Percentiles rank a stretch among this genome's conserved stretches.
Evolutionary conservation across 2,888 invertebrate genomes (phyloP).

Genomic region (Ophion slaviceki): DNA sequence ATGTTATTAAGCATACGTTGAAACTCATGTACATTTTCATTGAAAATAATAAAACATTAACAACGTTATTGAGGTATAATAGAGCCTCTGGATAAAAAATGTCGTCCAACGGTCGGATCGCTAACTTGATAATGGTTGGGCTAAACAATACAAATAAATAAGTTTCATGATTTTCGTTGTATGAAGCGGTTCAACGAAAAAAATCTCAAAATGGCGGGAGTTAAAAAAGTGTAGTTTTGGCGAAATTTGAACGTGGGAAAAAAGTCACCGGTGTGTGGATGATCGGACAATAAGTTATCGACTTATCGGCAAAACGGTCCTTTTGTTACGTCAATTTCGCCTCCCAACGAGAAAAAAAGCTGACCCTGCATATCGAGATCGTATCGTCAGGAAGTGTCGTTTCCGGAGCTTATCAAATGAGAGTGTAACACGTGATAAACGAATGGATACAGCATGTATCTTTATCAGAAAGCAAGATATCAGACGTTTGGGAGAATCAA

Average conservation of each 20-base stretch:
- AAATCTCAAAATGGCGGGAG: too few relatives aligned
- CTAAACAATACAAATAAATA: too few relatives aligned
- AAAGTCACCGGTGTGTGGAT: background rate
- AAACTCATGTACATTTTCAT: too few relatives aligned
- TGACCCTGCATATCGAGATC: background rate
- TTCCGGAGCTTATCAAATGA: background rate
- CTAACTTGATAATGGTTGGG: too few relatives aligned
- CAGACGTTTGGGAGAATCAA: slow-evolving; percentile 38
- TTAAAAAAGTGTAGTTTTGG: too few relatives aligned
- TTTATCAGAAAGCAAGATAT: slow-evolving; percentile 14
- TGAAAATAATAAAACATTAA: too few relatives aligned
- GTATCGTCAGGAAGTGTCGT: background rate
- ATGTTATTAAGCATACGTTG: too few relatives aligned
- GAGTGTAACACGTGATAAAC: background rate
- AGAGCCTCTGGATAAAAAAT: too few relatives aligned
- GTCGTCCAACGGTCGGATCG: too few relatives aligned
- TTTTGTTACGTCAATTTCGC: background rate
- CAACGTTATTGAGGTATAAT: too few relatives aligned
- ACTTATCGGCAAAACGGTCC: background rate
- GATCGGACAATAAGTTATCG: background rate
- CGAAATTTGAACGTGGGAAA: background rate
- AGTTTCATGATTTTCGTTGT: too few relatives aligned
- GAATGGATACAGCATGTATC: background rate
- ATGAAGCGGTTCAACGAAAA: too few relatives aligned
- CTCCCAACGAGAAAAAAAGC: background rate